A percentile compares a stretch with the other conserved stretches of the same genome.
Conservation (phyloP, 2,888 invertebrate species). For the Miltochrista miniata region DNA sequence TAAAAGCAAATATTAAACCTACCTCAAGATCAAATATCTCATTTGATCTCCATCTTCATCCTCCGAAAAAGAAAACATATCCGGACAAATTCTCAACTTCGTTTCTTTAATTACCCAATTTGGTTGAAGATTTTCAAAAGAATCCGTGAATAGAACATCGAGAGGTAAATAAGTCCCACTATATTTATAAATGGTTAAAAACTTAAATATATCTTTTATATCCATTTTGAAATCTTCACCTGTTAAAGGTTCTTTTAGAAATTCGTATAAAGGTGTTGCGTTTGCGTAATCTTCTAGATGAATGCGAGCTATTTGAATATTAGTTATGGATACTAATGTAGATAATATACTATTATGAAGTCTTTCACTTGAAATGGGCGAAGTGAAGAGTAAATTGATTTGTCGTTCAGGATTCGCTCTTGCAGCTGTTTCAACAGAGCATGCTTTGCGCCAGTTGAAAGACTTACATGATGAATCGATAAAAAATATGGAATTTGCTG, state of each 20-base stretch:
- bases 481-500: conserved; percentile 80
- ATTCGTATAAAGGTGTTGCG: conserved; percentile 9
- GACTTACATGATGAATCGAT: conserved; percentile 84
- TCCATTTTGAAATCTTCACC: background rate
- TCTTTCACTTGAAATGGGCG: background rate
- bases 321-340: background rate
- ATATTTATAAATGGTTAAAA: conserved; percentile 21
- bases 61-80: conserved; percentile 25
- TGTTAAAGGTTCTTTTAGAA: background rate
- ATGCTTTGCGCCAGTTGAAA: conserved; percentile 52
- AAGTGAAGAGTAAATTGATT: conserved; percentile 40
- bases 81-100: conserved; percentile 6
- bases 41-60: conserved; percentile 7
- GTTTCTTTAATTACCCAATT: conserved; percentile 27
- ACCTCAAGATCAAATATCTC: conserved; percentile 5
- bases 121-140: conserved; percentile 4
- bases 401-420: conserved; percentile 46
- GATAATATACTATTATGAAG: background rate
- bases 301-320: conserved; percentile 11
- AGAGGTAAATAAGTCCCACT: conserved; percentile 21
- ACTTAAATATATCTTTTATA: conserved; percentile 20
- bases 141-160: conserved; percentile 16
- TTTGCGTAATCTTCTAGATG: conserved; percentile 12
- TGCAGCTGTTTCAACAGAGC: conserved; percentile 34
- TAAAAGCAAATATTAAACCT: conserved; percentile 2